phyloP scores from a whole-genome alignment of 1,140 invertebrate species.

The Drosophila subpulchrella region DNA sequence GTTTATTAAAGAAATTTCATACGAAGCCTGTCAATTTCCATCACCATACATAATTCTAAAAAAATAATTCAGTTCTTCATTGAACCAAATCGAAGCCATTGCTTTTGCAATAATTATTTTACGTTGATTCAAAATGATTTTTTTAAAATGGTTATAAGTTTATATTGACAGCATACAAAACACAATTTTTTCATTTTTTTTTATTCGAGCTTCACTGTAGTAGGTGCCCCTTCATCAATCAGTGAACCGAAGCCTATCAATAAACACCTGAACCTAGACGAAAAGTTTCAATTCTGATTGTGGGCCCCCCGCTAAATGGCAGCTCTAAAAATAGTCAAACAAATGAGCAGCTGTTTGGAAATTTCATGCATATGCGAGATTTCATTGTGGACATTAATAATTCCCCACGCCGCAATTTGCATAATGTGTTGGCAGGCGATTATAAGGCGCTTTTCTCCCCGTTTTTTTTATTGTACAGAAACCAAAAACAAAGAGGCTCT shows the following conservation, averaged over 20 bases:
- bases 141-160: too few species aligned
- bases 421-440: slow-evolving; percentile 65
- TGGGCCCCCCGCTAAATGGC: background rate
- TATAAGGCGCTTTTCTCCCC: slow-evolving; percentile 55
- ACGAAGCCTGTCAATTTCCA: too few species aligned
- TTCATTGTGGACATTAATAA: slow-evolving; percentile 71
- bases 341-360: slow-evolving; percentile 65
- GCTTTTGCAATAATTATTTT: too few species aligned
- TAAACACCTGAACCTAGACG: background rate
- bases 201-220: background rate
- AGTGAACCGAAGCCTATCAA: background rate
- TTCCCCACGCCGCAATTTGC: slow-evolving; percentile 59
- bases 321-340: slow-evolving; percentile 61
- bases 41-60: too few species aligned
- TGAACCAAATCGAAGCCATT: too few species aligned
- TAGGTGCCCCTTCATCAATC: background rate
- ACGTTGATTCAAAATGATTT: too few species aligned
- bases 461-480: slow-evolving; percentile 38
- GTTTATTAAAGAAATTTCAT: too few species aligned
- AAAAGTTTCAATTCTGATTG: slow-evolving; percentile 2
- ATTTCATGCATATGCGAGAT: slow-evolving; percentile 81
- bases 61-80: too few species aligned
- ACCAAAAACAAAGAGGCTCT: slow-evolving; percentile 84
- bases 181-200: too few species aligned
- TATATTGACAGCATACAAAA: too few species aligned